phyloP scores from a whole-genome alignment of 2,888 invertebrate genomes.

The Callyntrura sp. region DNA sequence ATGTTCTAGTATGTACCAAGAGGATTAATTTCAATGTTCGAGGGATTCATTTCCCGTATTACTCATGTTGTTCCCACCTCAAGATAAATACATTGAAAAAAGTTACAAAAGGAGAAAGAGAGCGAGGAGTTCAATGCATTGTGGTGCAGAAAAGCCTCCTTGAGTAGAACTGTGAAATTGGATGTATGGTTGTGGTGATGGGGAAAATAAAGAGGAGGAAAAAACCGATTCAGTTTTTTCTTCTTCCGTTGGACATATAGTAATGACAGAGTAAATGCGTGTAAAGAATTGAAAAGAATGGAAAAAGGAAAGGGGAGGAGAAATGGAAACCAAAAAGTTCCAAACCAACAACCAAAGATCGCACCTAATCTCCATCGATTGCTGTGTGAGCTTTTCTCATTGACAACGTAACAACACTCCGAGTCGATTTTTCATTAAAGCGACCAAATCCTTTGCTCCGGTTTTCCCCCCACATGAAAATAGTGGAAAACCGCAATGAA shows the following conservation, averaged over 20 bases:
- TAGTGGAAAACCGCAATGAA: slow-evolving; percentile 29
- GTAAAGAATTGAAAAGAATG: slow-evolving; percentile 63
- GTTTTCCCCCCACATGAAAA: slow-evolving; percentile 17
- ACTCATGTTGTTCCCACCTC: slow-evolving; percentile 73
- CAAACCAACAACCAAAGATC: slow-evolving; percentile 67
- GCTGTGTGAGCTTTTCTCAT: slow-evolving; percentile 56
- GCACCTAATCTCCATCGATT: slow-evolving; percentile 80
- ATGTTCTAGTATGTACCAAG: slow-evolving; percentile 61
- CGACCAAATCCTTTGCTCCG: slow-evolving; percentile 51
- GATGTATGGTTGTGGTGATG: slow-evolving; percentile 1
- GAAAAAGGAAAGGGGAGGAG: slow-evolving; percentile 55
- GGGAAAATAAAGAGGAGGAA: slow-evolving; percentile 43
- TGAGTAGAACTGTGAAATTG: slow-evolving; percentile 2
- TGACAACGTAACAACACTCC: slow-evolving; percentile 53
- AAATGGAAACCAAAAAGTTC: slow-evolving; percentile 69
- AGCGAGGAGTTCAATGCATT: slow-evolving; percentile 42
- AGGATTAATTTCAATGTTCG: slow-evolving; percentile 67
- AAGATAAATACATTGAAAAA: slow-evolving; percentile 46
- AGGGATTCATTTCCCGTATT: slow-evolving; percentile 73
- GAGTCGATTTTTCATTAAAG: slow-evolving; percentile 80
- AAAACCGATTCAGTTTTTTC: slow-evolving; percentile 27
- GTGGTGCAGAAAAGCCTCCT: slow-evolving; percentile 7
- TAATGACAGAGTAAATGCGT: slow-evolving; percentile 69
- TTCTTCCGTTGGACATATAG: slow-evolving; percentile 40
- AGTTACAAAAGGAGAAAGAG: slow-evolving; percentile 28